These are phyloP conservation scores for Meiosimyza decipiens DNA, from an alignment of 2,888 invertebrate species.

Conservation along the genomic window DNA sequence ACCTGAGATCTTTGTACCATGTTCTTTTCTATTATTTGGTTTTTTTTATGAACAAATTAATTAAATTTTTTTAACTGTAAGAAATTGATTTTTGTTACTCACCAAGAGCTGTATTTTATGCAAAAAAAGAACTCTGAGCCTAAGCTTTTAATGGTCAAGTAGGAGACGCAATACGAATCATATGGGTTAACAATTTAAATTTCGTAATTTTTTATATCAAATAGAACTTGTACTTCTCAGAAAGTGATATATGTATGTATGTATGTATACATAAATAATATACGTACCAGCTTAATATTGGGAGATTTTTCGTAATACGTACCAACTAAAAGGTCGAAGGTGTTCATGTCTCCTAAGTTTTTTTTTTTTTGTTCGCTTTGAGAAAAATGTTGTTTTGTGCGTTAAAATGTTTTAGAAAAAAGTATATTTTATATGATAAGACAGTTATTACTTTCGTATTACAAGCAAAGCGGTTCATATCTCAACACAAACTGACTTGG, in stretches of 20 bases:
- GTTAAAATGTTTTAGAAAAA: too few relatives aligned
- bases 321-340: conserved; percentile 18
- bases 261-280: conserved; percentile 3
- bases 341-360: not conserved
- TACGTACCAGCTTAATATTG: conserved; percentile 29
- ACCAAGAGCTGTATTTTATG: conserved; percentile 33
- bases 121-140: conserved; percentile 29
- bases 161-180: not conserved
- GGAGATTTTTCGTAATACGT: conserved; percentile 17
- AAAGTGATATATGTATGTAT: conserved; percentile 26
- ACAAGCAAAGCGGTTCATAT: too few relatives aligned
- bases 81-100: conserved; percentile 24
- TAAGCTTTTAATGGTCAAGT: conserved; percentile 3
- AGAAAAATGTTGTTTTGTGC: conserved; percentile 31
- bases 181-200: conserved; percentile 32
- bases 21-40: not conserved
- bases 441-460: too few relatives aligned
- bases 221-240: conserved; percentile 31
- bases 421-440: too few relatives aligned
- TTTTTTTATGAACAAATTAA: not conserved
- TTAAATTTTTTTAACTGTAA: conserved; percentile 14
- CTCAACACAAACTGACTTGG: too few relatives aligned
- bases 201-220: not conserved
- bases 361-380: conserved; percentile 7
- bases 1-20: too few relatives aligned